phyloP scores from a whole-genome alignment of 2,797 vertebrate genomes.

The Acridotheres tristis region DNA sequence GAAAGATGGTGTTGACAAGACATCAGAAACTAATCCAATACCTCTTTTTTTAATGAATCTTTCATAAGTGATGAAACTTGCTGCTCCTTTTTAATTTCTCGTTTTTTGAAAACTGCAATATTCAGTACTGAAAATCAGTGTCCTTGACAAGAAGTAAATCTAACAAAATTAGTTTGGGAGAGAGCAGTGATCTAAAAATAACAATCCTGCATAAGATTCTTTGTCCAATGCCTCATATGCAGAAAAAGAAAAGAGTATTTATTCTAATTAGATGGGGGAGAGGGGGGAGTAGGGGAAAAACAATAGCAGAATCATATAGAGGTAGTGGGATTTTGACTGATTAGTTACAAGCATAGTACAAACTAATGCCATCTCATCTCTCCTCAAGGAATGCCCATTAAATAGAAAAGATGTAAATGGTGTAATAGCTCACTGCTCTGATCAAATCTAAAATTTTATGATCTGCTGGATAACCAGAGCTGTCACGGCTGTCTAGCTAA shows the following conservation, averaged over 20 bases:
- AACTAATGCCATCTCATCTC: neutral
- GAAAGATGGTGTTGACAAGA: neutral
- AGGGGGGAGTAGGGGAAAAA: neutral
- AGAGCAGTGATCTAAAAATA: neutral
- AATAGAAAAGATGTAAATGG: neutral
- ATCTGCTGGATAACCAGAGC: neutral
- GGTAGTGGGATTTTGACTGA: neutral
- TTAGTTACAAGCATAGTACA: neutral
- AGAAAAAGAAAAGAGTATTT: neutral
- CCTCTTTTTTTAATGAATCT: neutral
- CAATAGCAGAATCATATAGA: neutral
- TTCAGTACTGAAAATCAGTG: neutral
- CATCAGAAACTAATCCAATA: neutral
- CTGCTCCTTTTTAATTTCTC: neutral
- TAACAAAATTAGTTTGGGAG: neutral
- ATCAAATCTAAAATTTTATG: neutral
- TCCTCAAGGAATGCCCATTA: neutral
- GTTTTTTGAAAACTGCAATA: neutral
- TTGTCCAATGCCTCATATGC: neutral
- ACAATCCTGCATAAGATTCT: neutral
- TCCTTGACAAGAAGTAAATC: neutral
- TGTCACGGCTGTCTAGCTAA: neutral
- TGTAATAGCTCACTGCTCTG: neutral
- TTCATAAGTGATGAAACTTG: neutral
- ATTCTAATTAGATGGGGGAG: neutral